Evolutionary conservation across 92 coral and sea anemone genomes (phyloP).

Genomic region (Muricea muricata): DNA sequence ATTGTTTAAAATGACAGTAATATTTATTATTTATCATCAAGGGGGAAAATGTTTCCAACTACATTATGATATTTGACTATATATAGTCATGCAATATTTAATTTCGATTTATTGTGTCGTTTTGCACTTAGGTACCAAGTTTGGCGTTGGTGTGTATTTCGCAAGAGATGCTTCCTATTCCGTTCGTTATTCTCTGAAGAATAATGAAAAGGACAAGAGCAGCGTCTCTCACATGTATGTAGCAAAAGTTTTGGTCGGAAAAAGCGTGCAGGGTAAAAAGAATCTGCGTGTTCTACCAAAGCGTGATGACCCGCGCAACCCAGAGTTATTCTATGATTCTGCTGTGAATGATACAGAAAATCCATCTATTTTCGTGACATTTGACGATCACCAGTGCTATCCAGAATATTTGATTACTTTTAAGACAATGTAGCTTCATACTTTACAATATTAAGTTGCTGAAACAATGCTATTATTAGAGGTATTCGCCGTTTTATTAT

Average conservation of each 20-base stretch:
- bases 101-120: neutral
- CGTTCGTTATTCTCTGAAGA: slow-evolving; percentile 14
- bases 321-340: slow-evolving; percentile 68
- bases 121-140: slow-evolving; percentile 51
- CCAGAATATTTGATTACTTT: neutral
- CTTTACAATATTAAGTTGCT: no score
- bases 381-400: slow-evolving; percentile 61
- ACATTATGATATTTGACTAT: neutral
- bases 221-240: slow-evolving; percentile 64
- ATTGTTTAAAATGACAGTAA: no score
- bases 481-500: no score
- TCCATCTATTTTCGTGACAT: slow-evolving; percentile 59
- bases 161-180: slow-evolving; percentile 72
- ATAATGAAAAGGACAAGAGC: neutral
- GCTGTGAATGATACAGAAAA: slow-evolving; percentile 52
- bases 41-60: no score
- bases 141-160: slow-evolving; percentile 79
- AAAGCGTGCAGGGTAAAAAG: slow-evolving; percentile 41
- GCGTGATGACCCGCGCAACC: slow-evolving; percentile 16
- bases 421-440: neutral
- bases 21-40: no score
- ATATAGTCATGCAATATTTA: no score
- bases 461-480: no score
- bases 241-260: slow-evolving; percentile 74
- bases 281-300: slow-evolving; percentile 67